Conservation (phyloP, 1,140 invertebrate species). For the Mizuhopecten yessoensis region DNA sequence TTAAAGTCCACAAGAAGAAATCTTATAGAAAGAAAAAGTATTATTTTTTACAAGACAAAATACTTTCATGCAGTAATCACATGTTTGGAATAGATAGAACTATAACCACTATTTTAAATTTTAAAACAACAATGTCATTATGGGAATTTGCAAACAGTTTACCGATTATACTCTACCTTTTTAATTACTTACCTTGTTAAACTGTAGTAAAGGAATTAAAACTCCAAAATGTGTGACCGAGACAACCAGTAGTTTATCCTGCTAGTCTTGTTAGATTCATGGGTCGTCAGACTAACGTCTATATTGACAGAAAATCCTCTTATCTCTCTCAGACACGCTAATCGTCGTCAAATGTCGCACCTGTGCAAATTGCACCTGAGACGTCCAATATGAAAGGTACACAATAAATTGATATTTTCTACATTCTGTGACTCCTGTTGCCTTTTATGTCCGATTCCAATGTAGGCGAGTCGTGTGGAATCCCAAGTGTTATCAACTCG, state of each 20-base stretch:
- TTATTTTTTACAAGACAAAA: no score
- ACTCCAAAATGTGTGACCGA: background rate
- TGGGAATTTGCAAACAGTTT: no score
- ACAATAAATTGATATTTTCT: slow-evolving; percentile 17
- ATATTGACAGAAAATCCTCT: background rate
- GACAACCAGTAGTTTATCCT: background rate
- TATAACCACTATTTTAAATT: no score
- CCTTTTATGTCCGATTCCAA: background rate
- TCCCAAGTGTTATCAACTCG: background rate
- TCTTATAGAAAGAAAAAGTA: no score
- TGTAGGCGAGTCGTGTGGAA: slow-evolving; percentile 2
- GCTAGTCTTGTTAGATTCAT: background rate
- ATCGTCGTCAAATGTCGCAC: background rate
- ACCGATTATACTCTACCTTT: no score
- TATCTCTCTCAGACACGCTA: background rate
- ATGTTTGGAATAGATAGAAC: no score
- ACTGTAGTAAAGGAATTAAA: background rate
- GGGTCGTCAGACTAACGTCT: background rate
- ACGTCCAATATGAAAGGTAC: background rate
- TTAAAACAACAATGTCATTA: no score
- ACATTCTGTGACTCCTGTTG: background rate
- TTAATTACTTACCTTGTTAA: slow-evolving; percentile 1
- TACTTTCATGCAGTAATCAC: no score
- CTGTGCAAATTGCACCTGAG: background rate
- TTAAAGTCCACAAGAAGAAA: no score